These are phyloP conservation scores for Sycophila sp. DNA, from an alignment of 1,140 invertebrate species.

Conservation along the genomic window DNA sequence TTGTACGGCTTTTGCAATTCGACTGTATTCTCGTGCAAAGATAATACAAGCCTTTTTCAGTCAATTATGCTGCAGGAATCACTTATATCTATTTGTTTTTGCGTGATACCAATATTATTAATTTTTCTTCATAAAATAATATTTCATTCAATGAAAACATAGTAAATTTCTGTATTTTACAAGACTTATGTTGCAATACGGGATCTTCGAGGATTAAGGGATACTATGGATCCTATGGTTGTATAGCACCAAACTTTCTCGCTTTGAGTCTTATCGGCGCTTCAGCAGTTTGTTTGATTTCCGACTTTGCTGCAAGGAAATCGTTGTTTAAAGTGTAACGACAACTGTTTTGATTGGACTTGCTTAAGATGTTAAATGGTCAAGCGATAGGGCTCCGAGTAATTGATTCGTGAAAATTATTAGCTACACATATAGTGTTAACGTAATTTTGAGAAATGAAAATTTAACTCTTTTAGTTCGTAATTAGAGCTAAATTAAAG, in stretches of 20 bases:
- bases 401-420: too few species aligned
- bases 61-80: background rate
- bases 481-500: background rate
- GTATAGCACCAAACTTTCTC: too few species aligned
- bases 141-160: background rate
- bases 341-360: conserved; percentile 23
- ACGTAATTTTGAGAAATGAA: too few species aligned
- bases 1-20: conserved; percentile 40
- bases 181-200: background rate
- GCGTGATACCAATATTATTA: too few species aligned
- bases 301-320: conserved; percentile 49
- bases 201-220: too few species aligned
- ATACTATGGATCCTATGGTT: too few species aligned
- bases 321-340: conserved; percentile 16
- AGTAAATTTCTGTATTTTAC: background rate
- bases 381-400: background rate
- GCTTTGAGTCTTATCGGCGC: conserved; percentile 32
- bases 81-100: too few species aligned
- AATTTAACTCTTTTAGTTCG: too few species aligned
- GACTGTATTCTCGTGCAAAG: conserved; percentile 47
- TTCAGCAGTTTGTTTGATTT: conserved; percentile 62
- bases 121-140: too few species aligned
- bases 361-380: background rate
- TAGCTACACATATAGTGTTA: too few species aligned
- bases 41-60: conserved; percentile 21